phyloP scores from a whole-genome alignment of 37 sponge, comb jelly and placozoan genomes.

The Oopsacas minuta region DNA sequence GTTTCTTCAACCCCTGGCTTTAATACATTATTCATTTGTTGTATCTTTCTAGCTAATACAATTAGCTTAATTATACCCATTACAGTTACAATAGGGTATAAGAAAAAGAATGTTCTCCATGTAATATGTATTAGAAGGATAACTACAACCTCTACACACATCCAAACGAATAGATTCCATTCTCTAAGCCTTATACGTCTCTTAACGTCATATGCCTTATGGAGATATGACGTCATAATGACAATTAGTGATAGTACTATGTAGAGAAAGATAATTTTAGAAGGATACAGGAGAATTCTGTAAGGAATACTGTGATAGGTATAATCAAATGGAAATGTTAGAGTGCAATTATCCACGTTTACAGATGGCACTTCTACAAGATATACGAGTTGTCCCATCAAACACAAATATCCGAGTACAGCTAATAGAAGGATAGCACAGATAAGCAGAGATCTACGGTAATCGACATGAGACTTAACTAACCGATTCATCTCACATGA shows the following conservation, averaged over 20 bases:
- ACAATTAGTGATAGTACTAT: not conserved
- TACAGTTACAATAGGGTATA: not conserved
- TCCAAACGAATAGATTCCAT: not conserved
- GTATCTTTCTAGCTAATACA: not conserved
- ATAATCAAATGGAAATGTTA: not conserved
- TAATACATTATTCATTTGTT: not conserved
- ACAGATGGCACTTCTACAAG: not conserved
- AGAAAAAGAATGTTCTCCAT: not conserved
- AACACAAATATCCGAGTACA: not conserved
- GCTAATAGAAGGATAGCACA: not conserved
- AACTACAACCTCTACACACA: not conserved
- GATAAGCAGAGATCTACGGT: not conserved
- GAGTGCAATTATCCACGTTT: not conserved
- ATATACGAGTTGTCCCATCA: not conserved
- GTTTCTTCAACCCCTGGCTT: not conserved
- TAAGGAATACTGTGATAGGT: not conserved
- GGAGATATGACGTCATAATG: not conserved
- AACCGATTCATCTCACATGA: not conserved
- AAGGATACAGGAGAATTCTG: not conserved
- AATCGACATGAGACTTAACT: not conserved
- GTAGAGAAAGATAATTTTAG: not conserved
- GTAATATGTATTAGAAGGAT: not conserved
- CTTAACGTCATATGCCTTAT: not conserved
- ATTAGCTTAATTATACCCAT: not conserved
- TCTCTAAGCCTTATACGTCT: not conserved